Evolutionary conservation across 1,140 invertebrate species (phyloP).

Genomic region (Ladona fulva): DNA sequence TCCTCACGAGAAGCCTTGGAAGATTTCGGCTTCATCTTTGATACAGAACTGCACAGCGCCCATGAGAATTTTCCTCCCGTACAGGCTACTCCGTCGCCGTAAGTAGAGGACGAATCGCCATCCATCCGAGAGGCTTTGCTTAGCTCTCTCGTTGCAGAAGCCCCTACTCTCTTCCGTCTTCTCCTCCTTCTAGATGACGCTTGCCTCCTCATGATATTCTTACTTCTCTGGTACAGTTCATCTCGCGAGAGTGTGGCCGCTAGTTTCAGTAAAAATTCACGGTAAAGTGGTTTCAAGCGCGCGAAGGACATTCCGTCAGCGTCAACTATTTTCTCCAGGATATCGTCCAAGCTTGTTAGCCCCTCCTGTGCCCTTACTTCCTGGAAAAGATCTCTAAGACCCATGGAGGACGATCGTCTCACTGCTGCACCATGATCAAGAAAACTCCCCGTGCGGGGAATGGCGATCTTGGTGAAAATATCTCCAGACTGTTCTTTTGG

Average conservation of each 20-base stretch:
- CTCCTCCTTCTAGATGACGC: slow-evolving; percentile 9
- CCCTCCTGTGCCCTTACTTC: slow-evolving; percentile 77
- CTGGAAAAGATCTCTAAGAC: slow-evolving; percentile 73
- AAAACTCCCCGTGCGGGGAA: slow-evolving; percentile 72
- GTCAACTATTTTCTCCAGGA: slow-evolving; percentile 77
- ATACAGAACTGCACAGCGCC: neutral
- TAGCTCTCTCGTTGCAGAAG: neutral
- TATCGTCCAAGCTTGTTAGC: slow-evolving; percentile 76
- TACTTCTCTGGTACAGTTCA: slow-evolving; percentile 78
- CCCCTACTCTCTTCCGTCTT: neutral
- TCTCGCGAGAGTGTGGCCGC: slow-evolving; percentile 80
- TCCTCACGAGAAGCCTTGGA: neutral
- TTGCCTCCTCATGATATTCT: slow-evolving; percentile 77
- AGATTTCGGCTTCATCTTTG: neutral
- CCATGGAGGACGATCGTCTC: slow-evolving; percentile 50
- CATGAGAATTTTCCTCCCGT: neutral
- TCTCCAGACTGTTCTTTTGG: slow-evolving; percentile 43
- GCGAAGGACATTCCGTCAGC: slow-evolving; percentile 87
- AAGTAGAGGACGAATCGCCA: neutral
- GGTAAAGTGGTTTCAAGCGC: slow-evolving; percentile 80
- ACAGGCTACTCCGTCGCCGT: neutral
- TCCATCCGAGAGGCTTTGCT: neutral
- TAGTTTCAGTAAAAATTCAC: slow-evolving; percentile 77
- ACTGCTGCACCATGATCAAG: slow-evolving; percentile 29
- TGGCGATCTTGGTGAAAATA: slow-evolving; percentile 70